These are phyloP conservation scores for Felis chaus DNA, from an alignment of 2,113 vertebrate genomes.

Conservation along the genomic window DNA sequence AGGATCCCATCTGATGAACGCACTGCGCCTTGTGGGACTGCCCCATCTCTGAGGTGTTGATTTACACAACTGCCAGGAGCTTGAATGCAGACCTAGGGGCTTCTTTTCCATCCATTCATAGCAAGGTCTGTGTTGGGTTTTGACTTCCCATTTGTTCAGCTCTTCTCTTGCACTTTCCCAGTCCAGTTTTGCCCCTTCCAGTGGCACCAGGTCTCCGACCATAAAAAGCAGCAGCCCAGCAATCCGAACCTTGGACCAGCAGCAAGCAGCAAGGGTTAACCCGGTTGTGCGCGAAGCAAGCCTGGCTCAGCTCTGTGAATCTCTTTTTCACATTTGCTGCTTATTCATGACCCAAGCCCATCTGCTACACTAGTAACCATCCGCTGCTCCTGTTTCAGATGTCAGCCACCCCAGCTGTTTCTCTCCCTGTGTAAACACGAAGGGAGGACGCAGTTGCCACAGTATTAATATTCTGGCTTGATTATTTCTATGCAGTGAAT, in stretches of 20 bases:
- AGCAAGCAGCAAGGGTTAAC: slow-evolving; percentile 70
- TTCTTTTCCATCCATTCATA: neutral
- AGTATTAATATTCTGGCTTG: slow-evolving; percentile 60
- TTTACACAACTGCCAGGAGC: neutral
- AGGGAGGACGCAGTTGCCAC: slow-evolving; percentile 35
- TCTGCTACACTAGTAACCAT: slow-evolving; percentile 71
- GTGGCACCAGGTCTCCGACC: neutral
- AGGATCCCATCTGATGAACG: neutral
- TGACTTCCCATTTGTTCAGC: neutral
- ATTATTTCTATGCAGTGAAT: slow-evolving; percentile 26
- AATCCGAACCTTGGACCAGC: neutral
- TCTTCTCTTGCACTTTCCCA: neutral
- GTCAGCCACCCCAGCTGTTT: slow-evolving; percentile 81
- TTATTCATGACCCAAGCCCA: slow-evolving; percentile 79
- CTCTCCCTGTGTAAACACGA: slow-evolving; percentile 67
- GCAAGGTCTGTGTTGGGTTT: neutral
- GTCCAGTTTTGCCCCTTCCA: neutral
- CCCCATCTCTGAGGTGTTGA: neutral
- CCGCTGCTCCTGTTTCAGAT: slow-evolving; percentile 80
- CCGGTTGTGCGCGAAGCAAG: slow-evolving; percentile 19
- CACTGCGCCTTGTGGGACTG: neutral
- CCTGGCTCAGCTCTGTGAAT: slow-evolving; percentile 68
- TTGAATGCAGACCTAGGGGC: neutral
- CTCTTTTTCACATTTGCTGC: slow-evolving; percentile 69
- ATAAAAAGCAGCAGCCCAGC: neutral